Base-by-base conservation (phyloP, 2,888 invertebrate genomes). In the Ceraclea dissimilis region DNA sequence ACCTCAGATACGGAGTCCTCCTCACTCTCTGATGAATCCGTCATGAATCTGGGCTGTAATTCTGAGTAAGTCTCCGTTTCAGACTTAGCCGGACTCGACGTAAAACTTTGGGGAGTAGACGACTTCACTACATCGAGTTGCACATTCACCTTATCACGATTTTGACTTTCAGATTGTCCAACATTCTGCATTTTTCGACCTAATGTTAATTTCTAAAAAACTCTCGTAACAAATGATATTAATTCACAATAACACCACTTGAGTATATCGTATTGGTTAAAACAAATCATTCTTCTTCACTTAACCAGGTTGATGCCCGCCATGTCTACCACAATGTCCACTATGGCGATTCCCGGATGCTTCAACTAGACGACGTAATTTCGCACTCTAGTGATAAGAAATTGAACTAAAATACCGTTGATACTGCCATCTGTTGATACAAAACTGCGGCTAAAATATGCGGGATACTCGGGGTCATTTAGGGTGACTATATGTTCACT, bases 1-100 rank as follows among this genome's bases (percentile, higher is more conserved):
- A 94, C 93, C 91, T 93, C 93, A 70, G 93, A 93, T 74, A 91
- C 91, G 78, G 93, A 93, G 75, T 93, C 94, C 79, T 93, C 93
- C 76, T 94, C 94, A 75, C 93, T 93, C 81, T 92, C 93, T 70
- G 93, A 93, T 74, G 93, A 86, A 81, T 93, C 93, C 76, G 90
- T 88, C 82, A 91, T 90, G 83, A 86, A 90, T 80, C 88, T 88
- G 71, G 88, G 86, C 73, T 87, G 89, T 72, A 84, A 79, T 76
- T 88, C 89, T 71, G 86, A 85, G 80, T 85, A 87, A 73, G 89
- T 90, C 81, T 90, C 90, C 73, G 88, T 89, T 80, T 88, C 88
- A 72, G 90, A 86, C 80, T 86, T 86, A 72, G 85, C 84, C 75
- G 86, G 86, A 80, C 86, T 87, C 73, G 86, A 86, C 80, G 85